These are phyloP conservation scores for Halcyon leucocephala DNA, from an alignment of 2,797 vertebrate species.

Conservation along the genomic window DNA sequence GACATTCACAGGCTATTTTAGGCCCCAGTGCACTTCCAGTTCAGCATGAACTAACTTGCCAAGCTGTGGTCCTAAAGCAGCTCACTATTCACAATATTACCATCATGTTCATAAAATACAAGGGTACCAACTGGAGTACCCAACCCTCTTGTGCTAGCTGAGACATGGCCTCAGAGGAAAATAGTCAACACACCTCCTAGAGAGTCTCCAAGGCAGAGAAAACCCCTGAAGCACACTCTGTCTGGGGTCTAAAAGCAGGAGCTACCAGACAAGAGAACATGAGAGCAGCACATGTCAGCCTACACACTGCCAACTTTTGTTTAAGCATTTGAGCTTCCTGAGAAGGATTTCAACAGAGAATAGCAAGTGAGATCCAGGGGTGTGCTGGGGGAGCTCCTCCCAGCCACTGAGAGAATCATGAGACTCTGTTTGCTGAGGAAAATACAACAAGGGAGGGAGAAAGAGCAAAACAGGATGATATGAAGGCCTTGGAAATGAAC, in stretches of 20 bases:
- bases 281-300: background rate
- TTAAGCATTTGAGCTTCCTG: background rate
- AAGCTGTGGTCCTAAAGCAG: background rate
- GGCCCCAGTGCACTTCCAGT: background rate
- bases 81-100: background rate
- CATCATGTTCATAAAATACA: background rate
- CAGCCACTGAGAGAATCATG: background rate
- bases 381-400: background rate
- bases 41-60: background rate
- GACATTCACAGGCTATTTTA: background rate
- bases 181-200: background rate
- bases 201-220: background rate
- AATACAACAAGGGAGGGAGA: background rate
- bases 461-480: background rate
- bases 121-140: background rate
- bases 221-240: background rate
- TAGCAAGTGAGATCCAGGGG: background rate
- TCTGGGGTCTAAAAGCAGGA: background rate
- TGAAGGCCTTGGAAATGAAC: background rate
- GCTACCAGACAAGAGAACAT: background rate
- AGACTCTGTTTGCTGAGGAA: background rate
- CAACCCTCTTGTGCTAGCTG: background rate
- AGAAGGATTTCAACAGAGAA: background rate
- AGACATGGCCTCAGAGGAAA: background rate
- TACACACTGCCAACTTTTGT: background rate